Evolutionary conservation across 2,888 invertebrate species (phyloP).

Genomic region (Scaptomyza tumidula): DNA sequence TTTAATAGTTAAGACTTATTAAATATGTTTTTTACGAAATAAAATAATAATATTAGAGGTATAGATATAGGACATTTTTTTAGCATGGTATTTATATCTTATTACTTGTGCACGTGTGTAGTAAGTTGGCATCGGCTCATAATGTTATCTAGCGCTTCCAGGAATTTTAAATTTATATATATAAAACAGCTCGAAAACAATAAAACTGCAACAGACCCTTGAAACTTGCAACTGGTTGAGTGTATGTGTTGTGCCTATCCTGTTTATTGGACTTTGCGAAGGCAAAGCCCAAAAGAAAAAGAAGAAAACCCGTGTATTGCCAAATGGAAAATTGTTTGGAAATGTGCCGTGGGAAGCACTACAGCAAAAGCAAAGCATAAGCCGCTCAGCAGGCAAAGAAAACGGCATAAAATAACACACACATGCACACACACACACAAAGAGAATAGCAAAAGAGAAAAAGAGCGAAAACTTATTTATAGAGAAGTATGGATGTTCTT

Average conservation of each 20-base stretch:
- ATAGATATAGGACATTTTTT: too few species aligned
- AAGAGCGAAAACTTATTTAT: conserved; percentile 67
- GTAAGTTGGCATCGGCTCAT: neutral
- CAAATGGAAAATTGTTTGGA: conserved; percentile 52
- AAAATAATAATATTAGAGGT: too few species aligned
- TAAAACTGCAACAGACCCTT: conserved; percentile 24
- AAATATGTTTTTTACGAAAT: too few species aligned
- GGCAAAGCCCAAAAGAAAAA: conserved; percentile 72
- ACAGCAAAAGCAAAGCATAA: conserved; percentile 61
- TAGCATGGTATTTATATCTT: too few species aligned
- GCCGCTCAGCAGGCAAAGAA: conserved; percentile 51
- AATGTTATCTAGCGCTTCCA: conserved; percentile 39
- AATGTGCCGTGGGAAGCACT: conserved; percentile 73
- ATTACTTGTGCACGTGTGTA: too few species aligned
- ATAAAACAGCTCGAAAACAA: conserved; percentile 60
- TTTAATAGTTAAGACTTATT: too few species aligned
- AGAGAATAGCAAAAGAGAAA: conserved; percentile 7
- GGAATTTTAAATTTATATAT: conserved; percentile 41
- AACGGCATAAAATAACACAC: conserved; percentile 40
- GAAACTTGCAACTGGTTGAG: conserved; percentile 51
- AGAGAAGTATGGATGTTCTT: conserved; percentile 44
- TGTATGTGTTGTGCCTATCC: conserved; percentile 35
- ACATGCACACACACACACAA: conserved; percentile 12
- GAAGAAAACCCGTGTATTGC: conserved; percentile 43
- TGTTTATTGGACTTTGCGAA: conserved; percentile 65